A percentile compares a stretch with the other conserved stretches of the same genome.
Conservation (phyloP, 2,113 vertebrate species). For the Aldabrachelys gigantea region DNA sequence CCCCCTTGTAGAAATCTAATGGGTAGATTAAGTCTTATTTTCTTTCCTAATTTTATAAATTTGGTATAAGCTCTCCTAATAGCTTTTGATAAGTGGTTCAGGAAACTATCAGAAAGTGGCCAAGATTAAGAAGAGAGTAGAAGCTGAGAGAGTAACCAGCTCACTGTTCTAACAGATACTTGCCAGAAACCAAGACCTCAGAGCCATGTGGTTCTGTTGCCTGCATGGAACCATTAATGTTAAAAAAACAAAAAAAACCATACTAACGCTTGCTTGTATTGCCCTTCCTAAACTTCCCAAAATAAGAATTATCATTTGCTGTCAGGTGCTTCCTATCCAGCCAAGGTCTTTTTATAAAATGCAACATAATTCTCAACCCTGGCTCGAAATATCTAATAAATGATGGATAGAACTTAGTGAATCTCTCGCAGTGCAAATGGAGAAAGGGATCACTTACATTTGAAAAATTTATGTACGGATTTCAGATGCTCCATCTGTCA, state of each 20-base stretch:
- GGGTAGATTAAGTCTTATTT: background rate
- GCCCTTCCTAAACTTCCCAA: background rate
- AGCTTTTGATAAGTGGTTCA: background rate
- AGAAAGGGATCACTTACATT: background rate
- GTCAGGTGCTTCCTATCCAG: background rate
- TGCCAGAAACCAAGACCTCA: background rate
- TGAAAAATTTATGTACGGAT: rapidly evolving
- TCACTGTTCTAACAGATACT: background rate
- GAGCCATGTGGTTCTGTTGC: background rate
- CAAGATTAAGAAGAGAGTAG: background rate
- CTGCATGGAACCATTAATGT: background rate
- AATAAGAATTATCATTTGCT: background rate
- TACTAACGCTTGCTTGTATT: background rate
- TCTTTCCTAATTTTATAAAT: background rate
- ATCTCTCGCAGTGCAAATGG: background rate
- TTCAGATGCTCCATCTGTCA: background rate
- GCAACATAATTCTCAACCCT: background rate
- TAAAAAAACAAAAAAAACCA: background rate
- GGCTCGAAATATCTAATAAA: background rate
- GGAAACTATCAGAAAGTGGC: background rate
- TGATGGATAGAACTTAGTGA: background rate
- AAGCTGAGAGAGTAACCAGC: too few relatives aligned
- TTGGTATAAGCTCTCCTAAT: background rate
- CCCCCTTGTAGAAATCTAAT: background rate
- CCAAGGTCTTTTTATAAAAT: background rate